phyloP scores from a whole-genome alignment of 2,888 invertebrate genomes.

The Cataglyphis rosenhaueri region DNA sequence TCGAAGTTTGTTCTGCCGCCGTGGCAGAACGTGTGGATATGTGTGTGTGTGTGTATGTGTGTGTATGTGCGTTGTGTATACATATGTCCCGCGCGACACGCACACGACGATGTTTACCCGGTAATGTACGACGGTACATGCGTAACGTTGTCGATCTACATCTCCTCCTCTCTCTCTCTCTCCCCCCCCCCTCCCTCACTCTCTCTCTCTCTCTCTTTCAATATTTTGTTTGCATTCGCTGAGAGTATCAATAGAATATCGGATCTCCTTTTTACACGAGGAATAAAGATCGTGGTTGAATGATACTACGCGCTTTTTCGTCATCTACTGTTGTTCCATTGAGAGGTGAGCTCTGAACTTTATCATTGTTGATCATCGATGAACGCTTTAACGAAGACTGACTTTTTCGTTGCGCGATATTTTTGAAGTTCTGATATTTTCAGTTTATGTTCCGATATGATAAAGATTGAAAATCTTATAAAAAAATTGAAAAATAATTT shows the following conservation, averaged over 20 bases:
- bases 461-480: too few relatives aligned
- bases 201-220: neutral
- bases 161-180: neutral
- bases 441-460: too few relatives aligned
- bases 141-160: conserved; percentile 36
- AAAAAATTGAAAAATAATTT: too few relatives aligned
- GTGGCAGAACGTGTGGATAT: conserved; percentile 48
- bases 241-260: conserved; percentile 33
- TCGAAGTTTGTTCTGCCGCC: conserved; percentile 80
- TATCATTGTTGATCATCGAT: neutral
- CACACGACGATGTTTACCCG: neutral
- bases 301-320: neutral
- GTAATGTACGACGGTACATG: conserved; percentile 19
- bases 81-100: conserved; percentile 35
- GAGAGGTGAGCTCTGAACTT: neutral
- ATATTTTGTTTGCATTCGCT: conserved; percentile 22
- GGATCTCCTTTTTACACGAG: conserved; percentile 10
- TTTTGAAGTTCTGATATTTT: too few relatives aligned
- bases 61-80: conserved; percentile 11
- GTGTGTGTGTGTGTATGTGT: conserved; percentile 53
- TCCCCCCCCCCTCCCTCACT: neutral
- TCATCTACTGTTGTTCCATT: neutral
- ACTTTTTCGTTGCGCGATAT: neutral
- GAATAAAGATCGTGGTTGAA: conserved; percentile 2
- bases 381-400: neutral